Base-by-base conservation (phyloP, 2,888 invertebrate genomes). In the Nemotelus nigrinus region DNA sequence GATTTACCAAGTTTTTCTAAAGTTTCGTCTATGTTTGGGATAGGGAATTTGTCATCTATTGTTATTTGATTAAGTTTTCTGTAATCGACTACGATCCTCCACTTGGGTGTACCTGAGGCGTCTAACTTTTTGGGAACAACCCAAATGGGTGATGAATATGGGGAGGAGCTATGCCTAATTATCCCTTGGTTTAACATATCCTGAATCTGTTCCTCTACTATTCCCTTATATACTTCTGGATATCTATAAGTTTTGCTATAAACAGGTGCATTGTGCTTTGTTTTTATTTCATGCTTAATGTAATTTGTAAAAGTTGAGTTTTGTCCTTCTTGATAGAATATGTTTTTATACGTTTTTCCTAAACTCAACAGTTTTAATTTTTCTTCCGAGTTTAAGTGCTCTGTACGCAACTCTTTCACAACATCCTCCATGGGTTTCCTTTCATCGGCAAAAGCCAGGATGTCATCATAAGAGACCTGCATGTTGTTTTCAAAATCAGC, bases 1-100 rank as follows among this genome's bases (percentile, higher is more conserved):
- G 70, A 44, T 50, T 44, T 44, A 41, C 77, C 77, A 10, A 82
- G 58, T 68, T 80, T 78, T 55, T 80, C 80, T 8, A 82, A 10
- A 25, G 60, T 72, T 39, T 72, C 58, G 45, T 72, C 45, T 8
- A 58, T 57, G 25, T 75, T 75, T 50, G 75, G 76, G 7, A 76
- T 65, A 8, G 76, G 76, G 41, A 55, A 65, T 65, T 76, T 76
- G 44, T 65, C 76, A 41, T 65, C 65, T 6, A 76, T 55, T n/a
- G 76, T 76, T 3, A 76, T 8, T 44, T 65, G 65, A 39, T 60
- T 74, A 2, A 74, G 41, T 48, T 63, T 60, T 5, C 74, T 4
- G 44, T 74, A 74, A 43, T 76, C 76, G 5, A 64, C n/a, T n/a
- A 65, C 65, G 25, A 76, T 65, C 25, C 65, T 47, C 76, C 76